Conservation (phyloP, 2,888 invertebrate genomes). For the Anorthoa munda region DNA sequence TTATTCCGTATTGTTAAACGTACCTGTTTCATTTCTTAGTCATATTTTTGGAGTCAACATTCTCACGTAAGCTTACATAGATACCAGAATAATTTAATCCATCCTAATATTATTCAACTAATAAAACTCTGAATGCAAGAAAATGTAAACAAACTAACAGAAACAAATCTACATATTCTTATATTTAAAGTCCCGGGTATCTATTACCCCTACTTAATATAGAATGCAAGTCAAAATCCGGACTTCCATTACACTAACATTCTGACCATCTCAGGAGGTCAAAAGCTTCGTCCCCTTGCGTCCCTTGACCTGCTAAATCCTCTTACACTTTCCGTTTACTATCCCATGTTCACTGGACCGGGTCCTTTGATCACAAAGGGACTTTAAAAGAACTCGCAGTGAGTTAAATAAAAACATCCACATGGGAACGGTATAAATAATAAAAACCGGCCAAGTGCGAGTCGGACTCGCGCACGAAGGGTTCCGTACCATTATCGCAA, state of each 20-base stretch:
- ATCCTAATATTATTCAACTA: not conserved
- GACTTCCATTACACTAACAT: constrained; percentile 27
- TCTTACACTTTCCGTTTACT: constrained; percentile 70
- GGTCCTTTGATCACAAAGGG: constrained; percentile 61
- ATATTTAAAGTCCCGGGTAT: not conserved
- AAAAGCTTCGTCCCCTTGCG: constrained; percentile 52
- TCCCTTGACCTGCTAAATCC: constrained; percentile 76
- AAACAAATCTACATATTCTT: not conserved
- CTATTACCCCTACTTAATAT: not conserved
- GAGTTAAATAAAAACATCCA: constrained; percentile 53
- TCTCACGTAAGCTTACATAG: not conserved
- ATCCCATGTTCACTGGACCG: constrained; percentile 67
- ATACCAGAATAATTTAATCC: not conserved
- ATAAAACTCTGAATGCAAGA: not conserved
- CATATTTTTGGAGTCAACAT: not conserved
- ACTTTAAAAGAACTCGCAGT: constrained; percentile 65
- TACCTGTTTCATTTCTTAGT: not conserved
- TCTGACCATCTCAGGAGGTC: constrained; percentile 42
- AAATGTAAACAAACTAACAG: not conserved
- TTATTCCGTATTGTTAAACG: constrained; percentile 15
- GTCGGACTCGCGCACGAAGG: too few relatives aligned
- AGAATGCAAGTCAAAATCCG: not conserved
- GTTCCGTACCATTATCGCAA: too few relatives aligned
- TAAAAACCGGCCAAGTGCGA: too few relatives aligned
- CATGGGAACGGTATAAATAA: constrained; percentile 34